Percentiles rank a stretch among this genome's conserved stretches.
Conservation (phyloP, 2,797 vertebrate genomes). For the Sebastes diploproa region DNA sequence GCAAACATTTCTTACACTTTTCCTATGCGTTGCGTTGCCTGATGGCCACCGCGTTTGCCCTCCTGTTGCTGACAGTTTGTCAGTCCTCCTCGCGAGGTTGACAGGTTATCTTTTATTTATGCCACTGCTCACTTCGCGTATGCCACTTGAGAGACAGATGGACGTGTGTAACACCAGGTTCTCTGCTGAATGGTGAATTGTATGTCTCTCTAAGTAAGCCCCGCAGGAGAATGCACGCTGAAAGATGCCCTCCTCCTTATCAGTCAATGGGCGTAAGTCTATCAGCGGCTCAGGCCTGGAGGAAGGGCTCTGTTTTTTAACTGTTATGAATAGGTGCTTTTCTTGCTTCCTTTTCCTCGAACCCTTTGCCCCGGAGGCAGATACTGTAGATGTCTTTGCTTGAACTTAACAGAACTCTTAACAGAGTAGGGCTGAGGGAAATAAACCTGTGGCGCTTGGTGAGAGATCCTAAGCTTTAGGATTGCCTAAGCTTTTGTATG, state of each 20-base stretch:
- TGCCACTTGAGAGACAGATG: constrained; percentile 57
- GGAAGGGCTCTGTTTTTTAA: constrained; percentile 74
- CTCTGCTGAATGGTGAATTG: constrained; percentile 68
- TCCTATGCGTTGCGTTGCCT: constrained; percentile 11
- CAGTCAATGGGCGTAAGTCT: constrained; percentile 79
- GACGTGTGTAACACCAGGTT: constrained; percentile 58
- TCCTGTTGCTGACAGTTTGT: constrained; percentile 43
- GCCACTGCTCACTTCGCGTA: constrained; percentile 43
- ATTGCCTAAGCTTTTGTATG: background rate
- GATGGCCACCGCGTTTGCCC: constrained; percentile 6
- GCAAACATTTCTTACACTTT: constrained; percentile 32
- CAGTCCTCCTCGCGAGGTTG: constrained; percentile 27
- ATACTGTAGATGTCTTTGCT: constrained; percentile 50
- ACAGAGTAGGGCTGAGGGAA: background rate
- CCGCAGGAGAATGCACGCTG: constrained; percentile 72
- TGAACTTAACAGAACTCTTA: constrained; percentile 45
- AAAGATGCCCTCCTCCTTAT: constrained; percentile 80
- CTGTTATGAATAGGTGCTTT: constrained; percentile 82
- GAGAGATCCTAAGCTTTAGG: background rate
- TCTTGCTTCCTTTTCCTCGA: constrained; percentile 72
- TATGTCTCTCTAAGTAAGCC: constrained; percentile 71
- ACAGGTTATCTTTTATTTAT: constrained; percentile 71
- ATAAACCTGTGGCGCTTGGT: background rate
- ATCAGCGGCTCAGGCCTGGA: constrained; percentile 74
- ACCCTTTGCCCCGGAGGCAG: constrained; percentile 56